Percentiles rank a stretch among this genome's conserved stretches.
phyloP scores from a whole-genome alignment of 2,888 invertebrate species.

The Cactoblastis cactorum region DNA sequence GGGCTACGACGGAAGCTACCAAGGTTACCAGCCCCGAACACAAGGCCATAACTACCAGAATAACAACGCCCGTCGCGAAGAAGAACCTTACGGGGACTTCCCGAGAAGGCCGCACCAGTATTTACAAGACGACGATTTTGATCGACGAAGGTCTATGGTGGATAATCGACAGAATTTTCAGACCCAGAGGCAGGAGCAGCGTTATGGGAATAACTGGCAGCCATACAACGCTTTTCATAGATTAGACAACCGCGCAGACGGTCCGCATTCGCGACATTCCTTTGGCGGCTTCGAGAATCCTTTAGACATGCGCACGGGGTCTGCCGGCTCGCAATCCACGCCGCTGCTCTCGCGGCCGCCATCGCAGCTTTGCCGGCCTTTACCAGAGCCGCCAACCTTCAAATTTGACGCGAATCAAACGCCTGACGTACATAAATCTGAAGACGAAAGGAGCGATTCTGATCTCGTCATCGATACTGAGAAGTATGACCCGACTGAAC shows the following conservation, averaged over 20 bases:
- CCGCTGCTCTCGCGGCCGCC: conserved; percentile 13
- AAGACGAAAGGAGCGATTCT: conserved; percentile 77
- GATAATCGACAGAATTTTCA: conserved; percentile 12
- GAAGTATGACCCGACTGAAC: conserved; percentile 79
- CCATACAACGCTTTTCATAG: conserved; percentile 26
- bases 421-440: conserved; percentile 56
- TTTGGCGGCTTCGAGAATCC: conserved; percentile 58
- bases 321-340: conserved; percentile 25
- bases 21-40: conserved; percentile 31
- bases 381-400: conserved; percentile 58
- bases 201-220: conserved; percentile 38
- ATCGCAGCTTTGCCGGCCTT: conserved; percentile 35
- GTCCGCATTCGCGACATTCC: conserved; percentile 39
- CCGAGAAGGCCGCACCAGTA: conserved; percentile 46
- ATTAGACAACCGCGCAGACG: conserved; percentile 22
- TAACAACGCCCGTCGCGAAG: conserved; percentile 38
- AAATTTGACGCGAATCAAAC: conserved; percentile 40
- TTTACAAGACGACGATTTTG: conserved; percentile 34
- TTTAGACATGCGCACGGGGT: conserved; percentile 57
- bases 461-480: conserved; percentile 80
- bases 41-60: conserved; percentile 28
- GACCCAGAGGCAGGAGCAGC: conserved; percentile 16
- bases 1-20: conserved; percentile 72
- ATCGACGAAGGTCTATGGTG: conserved; percentile 3
- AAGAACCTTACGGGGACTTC: conserved; percentile 39